These are phyloP conservation scores for Anoplopoma fimbria DNA, from an alignment of 2,113 vertebrate species.

Conservation along the genomic window DNA sequence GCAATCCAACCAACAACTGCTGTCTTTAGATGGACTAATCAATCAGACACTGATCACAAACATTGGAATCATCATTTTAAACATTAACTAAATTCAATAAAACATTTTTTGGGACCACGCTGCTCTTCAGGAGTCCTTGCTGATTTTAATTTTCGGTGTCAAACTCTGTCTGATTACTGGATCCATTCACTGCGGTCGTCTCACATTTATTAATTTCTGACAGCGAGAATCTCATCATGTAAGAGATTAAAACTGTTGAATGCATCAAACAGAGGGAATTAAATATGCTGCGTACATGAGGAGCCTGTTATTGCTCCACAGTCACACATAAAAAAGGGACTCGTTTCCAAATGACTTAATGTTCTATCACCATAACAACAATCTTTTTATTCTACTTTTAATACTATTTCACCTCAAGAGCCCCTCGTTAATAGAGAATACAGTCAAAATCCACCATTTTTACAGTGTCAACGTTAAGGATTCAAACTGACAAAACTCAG, in stretches of 20 bases:
- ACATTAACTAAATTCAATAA: background rate
- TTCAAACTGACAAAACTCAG: too few relatives aligned
- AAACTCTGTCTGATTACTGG: conserved; percentile 6
- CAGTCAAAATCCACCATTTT: background rate
- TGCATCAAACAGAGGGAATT: background rate
- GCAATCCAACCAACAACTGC: too few relatives aligned
- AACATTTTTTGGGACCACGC: background rate
- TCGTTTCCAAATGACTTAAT: background rate
- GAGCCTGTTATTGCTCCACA: background rate
- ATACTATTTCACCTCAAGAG: background rate
- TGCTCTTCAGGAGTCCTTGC: conserved; percentile 1
- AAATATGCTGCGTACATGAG: background rate
- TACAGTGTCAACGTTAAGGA: background rate
- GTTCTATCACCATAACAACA: background rate
- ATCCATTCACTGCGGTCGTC: background rate
- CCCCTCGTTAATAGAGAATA: background rate
- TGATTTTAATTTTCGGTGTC: conserved; percentile 5
- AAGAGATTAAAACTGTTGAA: background rate
- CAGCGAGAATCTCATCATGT: background rate
- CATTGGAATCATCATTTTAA: background rate
- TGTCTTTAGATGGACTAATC: too few relatives aligned
- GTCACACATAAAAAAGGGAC: background rate
- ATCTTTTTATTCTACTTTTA: background rate
- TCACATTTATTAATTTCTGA: background rate
- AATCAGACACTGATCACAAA: background rate